These are phyloP conservation scores for Leptatherina wallacei DNA, from an alignment of 2,797 vertebrate genomes.

Conservation along the genomic window DNA sequence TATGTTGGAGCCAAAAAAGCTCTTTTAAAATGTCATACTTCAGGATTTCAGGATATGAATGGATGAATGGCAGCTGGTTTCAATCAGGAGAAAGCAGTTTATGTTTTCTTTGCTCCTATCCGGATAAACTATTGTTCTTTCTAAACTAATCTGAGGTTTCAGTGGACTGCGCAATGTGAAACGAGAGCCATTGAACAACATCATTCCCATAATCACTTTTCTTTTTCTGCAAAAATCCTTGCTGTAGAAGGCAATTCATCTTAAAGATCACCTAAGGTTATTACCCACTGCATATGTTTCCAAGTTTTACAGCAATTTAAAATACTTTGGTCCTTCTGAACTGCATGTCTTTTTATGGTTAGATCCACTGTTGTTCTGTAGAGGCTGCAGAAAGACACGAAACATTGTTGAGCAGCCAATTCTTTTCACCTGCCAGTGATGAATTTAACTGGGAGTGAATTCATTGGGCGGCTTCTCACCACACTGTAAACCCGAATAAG, in stretches of 20 bases:
- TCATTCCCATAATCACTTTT: background rate
- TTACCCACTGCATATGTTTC: background rate
- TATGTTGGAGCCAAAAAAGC: background rate
- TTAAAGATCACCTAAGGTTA: background rate
- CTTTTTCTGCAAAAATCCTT: background rate
- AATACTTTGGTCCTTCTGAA: background rate
- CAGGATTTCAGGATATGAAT: constrained; percentile 1
- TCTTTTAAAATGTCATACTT: background rate
- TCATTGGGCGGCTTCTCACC: background rate
- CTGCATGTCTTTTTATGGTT: background rate
- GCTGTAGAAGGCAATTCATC: background rate
- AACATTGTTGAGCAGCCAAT: background rate
- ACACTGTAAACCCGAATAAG: no score
- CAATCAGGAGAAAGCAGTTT: constrained; percentile 33
- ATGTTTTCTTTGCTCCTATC: constrained; percentile 31
- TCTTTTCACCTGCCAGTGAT: constrained; percentile 17
- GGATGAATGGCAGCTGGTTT: constrained; percentile 58
- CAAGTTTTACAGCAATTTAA: constrained; percentile 5
- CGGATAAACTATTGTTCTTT: constrained; percentile 34
- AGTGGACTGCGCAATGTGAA: background rate
- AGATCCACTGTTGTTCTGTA: background rate
- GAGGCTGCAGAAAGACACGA: constrained; percentile 1
- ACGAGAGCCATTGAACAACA: constrained; percentile 2
- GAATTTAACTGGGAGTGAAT: background rate
- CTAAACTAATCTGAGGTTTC: constrained; percentile 21